Evolutionary conservation across 1,140 invertebrate species (phyloP).

Genomic region (Bombus turneri): DNA sequence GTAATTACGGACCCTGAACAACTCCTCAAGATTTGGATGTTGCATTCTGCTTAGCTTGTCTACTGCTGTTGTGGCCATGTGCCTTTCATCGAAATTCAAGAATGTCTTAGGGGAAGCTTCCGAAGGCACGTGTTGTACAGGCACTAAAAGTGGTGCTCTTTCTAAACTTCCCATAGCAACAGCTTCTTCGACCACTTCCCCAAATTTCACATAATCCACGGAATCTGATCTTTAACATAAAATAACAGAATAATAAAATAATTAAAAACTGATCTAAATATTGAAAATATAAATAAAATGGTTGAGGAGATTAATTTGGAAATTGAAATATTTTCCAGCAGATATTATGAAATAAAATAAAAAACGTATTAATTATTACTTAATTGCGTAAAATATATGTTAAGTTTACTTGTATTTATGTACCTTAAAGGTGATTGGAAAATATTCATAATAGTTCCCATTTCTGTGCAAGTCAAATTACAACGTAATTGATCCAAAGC

Average conservation of each 20-base stretch:
- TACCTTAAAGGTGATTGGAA: slow-evolving; percentile 79
- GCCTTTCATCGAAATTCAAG: slow-evolving; percentile 87
- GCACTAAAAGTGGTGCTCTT: slow-evolving; percentile 85
- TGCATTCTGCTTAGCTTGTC: slow-evolving; percentile 83
- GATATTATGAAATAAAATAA: too few species aligned
- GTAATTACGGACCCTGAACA: slow-evolving; percentile 80
- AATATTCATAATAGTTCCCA: slow-evolving; percentile 85
- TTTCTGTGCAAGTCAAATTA: slow-evolving; percentile 84
- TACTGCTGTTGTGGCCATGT: slow-evolving; percentile 83
- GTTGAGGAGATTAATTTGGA: too few species aligned
- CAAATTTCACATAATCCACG: slow-evolving; percentile 87
- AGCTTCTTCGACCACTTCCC: slow-evolving; percentile 85
- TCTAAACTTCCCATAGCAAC: slow-evolving; percentile 85
- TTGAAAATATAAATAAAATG: background rate
- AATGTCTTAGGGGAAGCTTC: slow-evolving; percentile 85
- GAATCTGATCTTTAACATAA: slow-evolving; percentile 81
- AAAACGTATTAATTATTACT: too few species aligned
- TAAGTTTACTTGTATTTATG: background rate
- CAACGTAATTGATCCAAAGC: slow-evolving; percentile 85
- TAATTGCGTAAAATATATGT: background rate
- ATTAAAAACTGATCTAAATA: background rate
- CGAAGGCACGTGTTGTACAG: slow-evolving; percentile 85
- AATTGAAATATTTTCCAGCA: background rate
- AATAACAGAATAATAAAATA: slow-evolving; percentile 56
- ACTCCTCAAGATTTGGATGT: slow-evolving; percentile 85